These are phyloP conservation scores for Palaemon carinicauda DNA, from an alignment of 1,140 invertebrate species.

Conservation along the genomic window DNA sequence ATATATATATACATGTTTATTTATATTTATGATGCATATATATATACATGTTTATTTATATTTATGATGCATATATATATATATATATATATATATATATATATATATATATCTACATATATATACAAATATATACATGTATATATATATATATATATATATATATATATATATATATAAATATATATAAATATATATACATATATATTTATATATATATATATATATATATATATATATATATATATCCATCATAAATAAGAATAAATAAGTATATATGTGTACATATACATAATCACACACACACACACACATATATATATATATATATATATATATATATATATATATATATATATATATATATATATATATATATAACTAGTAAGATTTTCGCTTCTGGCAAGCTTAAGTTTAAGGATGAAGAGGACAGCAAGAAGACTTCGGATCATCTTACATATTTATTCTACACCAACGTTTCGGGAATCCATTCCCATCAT, in stretches of 20 bases:
- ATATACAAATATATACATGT: not conserved
- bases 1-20: too few relatives aligned
- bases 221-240: not conserved
- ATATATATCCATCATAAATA: not conserved
- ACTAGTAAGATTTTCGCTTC: too few relatives aligned
- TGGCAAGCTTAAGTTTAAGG: too few relatives aligned
- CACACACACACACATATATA: not conserved
- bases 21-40: not conserved
- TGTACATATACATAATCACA: not conserved
- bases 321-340: not conserved
- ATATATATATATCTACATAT: not conserved
- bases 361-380: too few relatives aligned
- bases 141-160: not conserved
- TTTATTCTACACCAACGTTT: too few relatives aligned
- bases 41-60: not conserved
- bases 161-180: too few relatives aligned
- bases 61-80: not conserved
- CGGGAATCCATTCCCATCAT: too few relatives aligned
- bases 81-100: not conserved
- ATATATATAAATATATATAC: too few relatives aligned
- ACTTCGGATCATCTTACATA: too few relatives aligned
- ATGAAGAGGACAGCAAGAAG: too few relatives aligned
- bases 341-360: not conserved
- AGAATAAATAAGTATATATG: not conserved
- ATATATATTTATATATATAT: not conserved